Conservation (phyloP, 2,888 invertebrate genomes). For the Terebella lapidaria region DNA sequence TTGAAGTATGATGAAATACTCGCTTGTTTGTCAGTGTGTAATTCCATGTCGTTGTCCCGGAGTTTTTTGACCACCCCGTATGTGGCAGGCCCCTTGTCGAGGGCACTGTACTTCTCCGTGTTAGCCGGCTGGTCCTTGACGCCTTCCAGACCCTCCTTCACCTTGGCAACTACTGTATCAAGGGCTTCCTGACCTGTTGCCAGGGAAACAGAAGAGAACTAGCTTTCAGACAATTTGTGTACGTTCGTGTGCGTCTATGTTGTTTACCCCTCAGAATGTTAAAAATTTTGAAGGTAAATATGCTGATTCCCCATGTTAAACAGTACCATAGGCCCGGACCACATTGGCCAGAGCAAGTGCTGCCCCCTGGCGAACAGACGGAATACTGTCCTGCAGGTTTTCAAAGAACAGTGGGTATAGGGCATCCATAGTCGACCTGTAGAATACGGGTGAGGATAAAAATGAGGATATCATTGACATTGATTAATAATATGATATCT, state of each 20-base stretch:
- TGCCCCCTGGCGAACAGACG: slow-evolving; percentile 60
- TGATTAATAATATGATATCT: too few relatives aligned
- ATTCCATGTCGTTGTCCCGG: slow-evolving; percentile 55
- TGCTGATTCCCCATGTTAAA: too few relatives aligned
- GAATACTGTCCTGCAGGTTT: slow-evolving; percentile 57
- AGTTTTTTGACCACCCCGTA: slow-evolving; percentile 55
- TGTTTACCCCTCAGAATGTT: too few relatives aligned
- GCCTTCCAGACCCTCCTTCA: slow-evolving; percentile 52
- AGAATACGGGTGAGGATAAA: neutral
- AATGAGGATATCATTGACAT: too few relatives aligned
- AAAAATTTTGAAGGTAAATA: too few relatives aligned
- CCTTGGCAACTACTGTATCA: slow-evolving; percentile 45
- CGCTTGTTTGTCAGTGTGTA: slow-evolving; percentile 55
- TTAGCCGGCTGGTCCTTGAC: slow-evolving; percentile 54
- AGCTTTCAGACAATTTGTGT: too few relatives aligned
- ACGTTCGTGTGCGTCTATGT: too few relatives aligned
- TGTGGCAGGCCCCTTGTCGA: slow-evolving; percentile 53
- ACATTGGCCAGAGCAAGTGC: slow-evolving; percentile 56
- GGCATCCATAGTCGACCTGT: slow-evolving; percentile 35
- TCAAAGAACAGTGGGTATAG: slow-evolving; percentile 55
- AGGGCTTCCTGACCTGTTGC: slow-evolving; percentile 49
- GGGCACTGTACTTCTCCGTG: slow-evolving; percentile 48
- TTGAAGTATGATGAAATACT: neutral
- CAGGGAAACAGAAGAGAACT: too few relatives aligned
- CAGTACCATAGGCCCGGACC: slow-evolving; percentile 50